Percentiles rank a stretch among this genome's conserved stretches.
Evolutionary conservation across 2,888 invertebrate genomes (phyloP).

Genomic region (Tetheella fluctuosa): DNA sequence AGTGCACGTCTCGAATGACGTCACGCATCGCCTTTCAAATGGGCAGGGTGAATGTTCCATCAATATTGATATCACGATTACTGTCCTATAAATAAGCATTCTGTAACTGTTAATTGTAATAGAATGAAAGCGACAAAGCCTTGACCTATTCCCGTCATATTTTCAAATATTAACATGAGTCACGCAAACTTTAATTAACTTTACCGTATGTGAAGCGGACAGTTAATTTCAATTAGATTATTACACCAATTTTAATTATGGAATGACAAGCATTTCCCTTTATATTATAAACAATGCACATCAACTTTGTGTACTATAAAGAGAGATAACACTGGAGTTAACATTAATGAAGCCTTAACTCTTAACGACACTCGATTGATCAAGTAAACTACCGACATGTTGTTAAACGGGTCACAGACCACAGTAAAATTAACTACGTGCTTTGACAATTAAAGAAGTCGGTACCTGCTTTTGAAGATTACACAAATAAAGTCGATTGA

Average conservation of each 20-base stretch:
- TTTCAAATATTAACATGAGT: constrained; percentile 32
- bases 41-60: not conserved
- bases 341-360: constrained; percentile 7
- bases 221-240: constrained; percentile 27
- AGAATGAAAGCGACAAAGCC: constrained; percentile 21
- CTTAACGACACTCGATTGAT: constrained; percentile 4
- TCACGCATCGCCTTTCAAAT: not conserved
- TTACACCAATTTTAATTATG: constrained; percentile 20
- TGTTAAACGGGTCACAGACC: constrained; percentile 6
- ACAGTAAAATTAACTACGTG: not conserved
- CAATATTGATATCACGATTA: constrained; percentile 10
- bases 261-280: constrained; percentile 7
- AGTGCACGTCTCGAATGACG: constrained; percentile 3
- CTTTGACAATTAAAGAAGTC: not conserved
- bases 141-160: constrained; percentile 42
- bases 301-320: not conserved
- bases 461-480: not conserved
- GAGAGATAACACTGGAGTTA: not conserved
- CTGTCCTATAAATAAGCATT: constrained; percentile 19
- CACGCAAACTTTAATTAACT: constrained; percentile 46
- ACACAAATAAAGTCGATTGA: not conserved
- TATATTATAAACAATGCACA: not conserved
- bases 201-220: constrained; percentile 23
- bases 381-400: constrained; percentile 4
- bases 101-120: constrained; percentile 20